Base-by-base conservation (phyloP, 2,797 vertebrate genomes). In the Rhadinocentrus ornatus region DNA sequence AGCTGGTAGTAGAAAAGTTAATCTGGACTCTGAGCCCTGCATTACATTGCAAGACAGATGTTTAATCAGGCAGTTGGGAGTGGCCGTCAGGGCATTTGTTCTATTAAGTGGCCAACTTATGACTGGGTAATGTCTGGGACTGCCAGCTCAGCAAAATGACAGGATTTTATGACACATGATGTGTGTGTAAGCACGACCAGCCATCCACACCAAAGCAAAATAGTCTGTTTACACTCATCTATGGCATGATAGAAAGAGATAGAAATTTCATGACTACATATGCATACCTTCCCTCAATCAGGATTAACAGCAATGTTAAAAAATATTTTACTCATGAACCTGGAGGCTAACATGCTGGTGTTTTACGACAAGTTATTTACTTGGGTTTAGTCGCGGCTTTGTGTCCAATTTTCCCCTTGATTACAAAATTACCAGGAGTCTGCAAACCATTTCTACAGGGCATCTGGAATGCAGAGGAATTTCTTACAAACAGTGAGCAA, bases 141-240 rank as follows among this genome's bases (percentile, higher is more conserved):
- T 64, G 62, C 57, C 7, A 74, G 66, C 24, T 68, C 50, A 69
- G 75, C 66, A 72, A 59, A 81, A 44, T 37, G 46, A 68, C 50
- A 69, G 35, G 44, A n/a, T 44, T 57, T 59, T 52, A 69, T 71
- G 35, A 52, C 35, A 48, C 29, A 69, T 44, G 1, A 4, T 54
- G 52, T 41, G 27, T 50, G 37, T 66, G 12, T n/a, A 26, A 22
- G 11, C 53, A 75, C 69, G 54, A 34, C 55, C 63, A 60, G 55
- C 15, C 46, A 55, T 32, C 32, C 26, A 59, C 69, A 62, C 55
- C 18, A 55, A 72, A 76, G 61, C 58, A 53, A 69, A 75, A 67
- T 71, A 55, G 26, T 52, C 62, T 65, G 58, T 66, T 48, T 52
- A 50, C 24, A n/a, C 37, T 62, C 66, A 63, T 44, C 66, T 13